Base-by-base conservation (phyloP, 2,113 vertebrate genomes). In the Heteronetta atricapilla region DNA sequence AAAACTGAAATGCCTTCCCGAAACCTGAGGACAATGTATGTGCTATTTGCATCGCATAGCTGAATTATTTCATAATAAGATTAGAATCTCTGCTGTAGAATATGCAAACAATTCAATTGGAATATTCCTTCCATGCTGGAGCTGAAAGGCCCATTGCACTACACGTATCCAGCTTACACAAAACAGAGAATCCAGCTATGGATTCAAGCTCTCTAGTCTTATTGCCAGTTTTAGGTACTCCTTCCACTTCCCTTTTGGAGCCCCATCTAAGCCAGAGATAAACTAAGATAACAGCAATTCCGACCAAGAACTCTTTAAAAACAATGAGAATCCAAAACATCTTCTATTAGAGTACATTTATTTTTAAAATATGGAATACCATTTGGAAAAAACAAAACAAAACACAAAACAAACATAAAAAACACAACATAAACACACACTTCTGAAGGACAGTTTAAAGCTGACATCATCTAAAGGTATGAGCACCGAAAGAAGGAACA, bases 11-110 rank as follows among this genome's bases (percentile, higher is more conserved):
- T 70, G 25, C 25, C 55, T 76, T 40, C 86, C 89, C 55, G 26
- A 66, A 85, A 88, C 72, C 46, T 1, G 5, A 91, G 58, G 75
- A 67, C 55, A 0, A 3, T 67, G 89, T 91, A 83, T 58, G 50
- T 34, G 15, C 69, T 46, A 36, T 86, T 95, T 80, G 85, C 34
- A 94, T 36, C 0, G 0, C 78, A 62, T 14, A 74, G 73, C n/a
- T 83, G 60, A 91, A 74, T 88, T 86, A 90, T 94, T 93, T 95
- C 59, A 77, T 86, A 88, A 33, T 40, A 92, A 96, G 86, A 88
- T 93, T 90, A 95, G 59, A 91, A 93, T 79, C 75, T 95, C 50
- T 90, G 46, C 44, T 84, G 68, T 40, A 50, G 46, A 67, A 82
- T 40, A 80, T 86, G 72, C 94, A 95, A 94, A 92, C 68, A 26